Evolutionary conservation across 2,113 vertebrate genomes (phyloP).

Genomic region (Entomyzon cyanotis): DNA sequence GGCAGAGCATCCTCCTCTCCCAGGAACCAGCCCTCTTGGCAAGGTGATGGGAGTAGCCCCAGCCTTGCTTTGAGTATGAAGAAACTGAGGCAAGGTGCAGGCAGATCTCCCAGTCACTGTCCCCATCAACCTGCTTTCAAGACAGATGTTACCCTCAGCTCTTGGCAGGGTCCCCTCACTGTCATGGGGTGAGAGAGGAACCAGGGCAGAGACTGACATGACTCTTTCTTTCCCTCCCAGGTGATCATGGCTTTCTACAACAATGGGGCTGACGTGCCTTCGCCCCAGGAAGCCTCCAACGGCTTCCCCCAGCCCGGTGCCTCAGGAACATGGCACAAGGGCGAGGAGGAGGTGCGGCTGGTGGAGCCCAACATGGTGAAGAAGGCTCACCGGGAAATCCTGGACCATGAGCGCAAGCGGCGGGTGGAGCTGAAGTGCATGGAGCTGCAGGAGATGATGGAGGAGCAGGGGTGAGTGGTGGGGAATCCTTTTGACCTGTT

Average conservation of each 20-base stretch:
- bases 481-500: not conserved
- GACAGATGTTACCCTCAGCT: not conserved
- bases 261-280: conserved; percentile 84
- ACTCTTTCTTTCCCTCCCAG: conserved; percentile 36
- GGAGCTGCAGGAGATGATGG: conserved; percentile 99
- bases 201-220: not conserved
- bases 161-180: fast-evolving
- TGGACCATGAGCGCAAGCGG: conserved; percentile 95
- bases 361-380: conserved; percentile 86
- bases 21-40: not conserved
- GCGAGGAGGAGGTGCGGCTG: conserved; percentile 78
- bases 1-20: not conserved
- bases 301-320: conserved; percentile 78
- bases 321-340: conserved; percentile 75
- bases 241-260: conserved; percentile 78
- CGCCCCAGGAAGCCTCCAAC: conserved; percentile 86
- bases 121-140: not conserved
- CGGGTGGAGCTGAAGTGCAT: conserved; percentile 97
- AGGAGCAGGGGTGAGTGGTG: conserved; percentile 91
- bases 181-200: fast-evolving
- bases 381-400: conserved; percentile 92
- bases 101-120: not conserved
- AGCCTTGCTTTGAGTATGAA: not conserved
- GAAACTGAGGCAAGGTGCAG: not conserved
- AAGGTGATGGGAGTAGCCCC: not conserved